phyloP scores from a whole-genome alignment of 1,140 invertebrate species.

The Phymorhynchus buccinoides region DNA sequence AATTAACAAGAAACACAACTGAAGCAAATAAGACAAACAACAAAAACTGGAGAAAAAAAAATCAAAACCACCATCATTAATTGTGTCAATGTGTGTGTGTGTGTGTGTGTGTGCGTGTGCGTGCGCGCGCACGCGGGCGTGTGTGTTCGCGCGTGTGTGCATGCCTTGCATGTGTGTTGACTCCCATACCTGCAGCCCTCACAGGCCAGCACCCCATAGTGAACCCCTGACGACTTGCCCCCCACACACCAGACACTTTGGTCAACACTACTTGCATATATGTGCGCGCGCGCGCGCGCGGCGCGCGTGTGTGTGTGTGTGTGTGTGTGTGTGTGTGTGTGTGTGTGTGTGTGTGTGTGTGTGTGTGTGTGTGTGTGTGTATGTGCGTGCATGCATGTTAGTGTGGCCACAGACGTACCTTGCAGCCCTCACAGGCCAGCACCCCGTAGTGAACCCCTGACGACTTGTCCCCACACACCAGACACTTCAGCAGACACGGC shows the following conservation, averaged over 20 bases:
- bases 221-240: slow-evolving; percentile 76
- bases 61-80: too few species aligned
- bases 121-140: neutral
- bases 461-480: slow-evolving; percentile 76
- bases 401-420: neutral
- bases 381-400: neutral
- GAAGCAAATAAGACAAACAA: neutral
- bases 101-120: neutral
- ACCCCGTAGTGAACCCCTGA: slow-evolving; percentile 77
- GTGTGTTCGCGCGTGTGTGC: neutral
- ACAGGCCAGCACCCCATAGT: slow-evolving; percentile 76
- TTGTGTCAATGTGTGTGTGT: slow-evolving; percentile 28
- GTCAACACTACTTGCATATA: slow-evolving; percentile 53
- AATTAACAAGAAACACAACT: neutral
- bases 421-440: slow-evolving; percentile 74
- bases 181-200: slow-evolving; percentile 65
- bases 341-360: neutral
- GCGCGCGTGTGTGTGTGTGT: too few species aligned
- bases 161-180: neutral
- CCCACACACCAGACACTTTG: slow-evolving; percentile 75
- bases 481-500: slow-evolving; percentile 68
- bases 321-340: too few species aligned
- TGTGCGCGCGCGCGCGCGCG: too few species aligned
- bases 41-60: too few species aligned
- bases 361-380: slow-evolving; percentile 3